Evolutionary conservation across 2,797 vertebrate genomes (phyloP), one percentile per base, ranked within the genome.

Genomic region (Hemibagrus guttatus): DNA sequence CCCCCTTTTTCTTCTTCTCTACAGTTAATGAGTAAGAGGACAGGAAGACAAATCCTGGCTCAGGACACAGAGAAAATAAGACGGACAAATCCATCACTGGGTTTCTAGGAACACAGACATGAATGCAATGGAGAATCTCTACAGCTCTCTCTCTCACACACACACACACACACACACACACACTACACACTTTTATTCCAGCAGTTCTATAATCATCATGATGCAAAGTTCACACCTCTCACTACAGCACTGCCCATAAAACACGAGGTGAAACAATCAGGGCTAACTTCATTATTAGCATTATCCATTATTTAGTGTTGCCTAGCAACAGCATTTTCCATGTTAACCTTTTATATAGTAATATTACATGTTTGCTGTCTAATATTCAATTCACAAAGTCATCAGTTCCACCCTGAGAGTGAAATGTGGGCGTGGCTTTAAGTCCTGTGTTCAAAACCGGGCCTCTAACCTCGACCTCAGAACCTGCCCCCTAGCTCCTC

Each of bases 91-190:
- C 31, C 52, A 69, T 69, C 64, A 71, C 9, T 56, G 19, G 49
- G 82, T 84, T 84, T 56, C 82, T 72, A 84, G 26, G 82, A 58
- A 71, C 66, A 84, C 68, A 58, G 82, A 71, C 66, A n/a, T 58
- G 52, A 56, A 84, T 35, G 31, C 49, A 58, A 28, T 14, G 31
- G 49, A 56, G 78, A 80, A 59, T 81, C 58, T 81, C 78, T 61
- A 12, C 16, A 17, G 2, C 49, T 16, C 14, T 0, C 64, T 21
- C 39, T 26, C 71, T 49, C 71, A 46, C 23, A n/a, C 71, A 49
- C 42, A 49, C 21, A 42, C 68, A 42, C 68, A 21, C 35, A 21
- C 66, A 2, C 68, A 39, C 66, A 21, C 66, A 39, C 69, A 23
- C 69, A 72, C 69, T 39, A 71, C 31, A 42, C 68, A 19, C 66